Conservation (phyloP, 2,797 vertebrate species). For the Peromyscus attwateri region DNA sequence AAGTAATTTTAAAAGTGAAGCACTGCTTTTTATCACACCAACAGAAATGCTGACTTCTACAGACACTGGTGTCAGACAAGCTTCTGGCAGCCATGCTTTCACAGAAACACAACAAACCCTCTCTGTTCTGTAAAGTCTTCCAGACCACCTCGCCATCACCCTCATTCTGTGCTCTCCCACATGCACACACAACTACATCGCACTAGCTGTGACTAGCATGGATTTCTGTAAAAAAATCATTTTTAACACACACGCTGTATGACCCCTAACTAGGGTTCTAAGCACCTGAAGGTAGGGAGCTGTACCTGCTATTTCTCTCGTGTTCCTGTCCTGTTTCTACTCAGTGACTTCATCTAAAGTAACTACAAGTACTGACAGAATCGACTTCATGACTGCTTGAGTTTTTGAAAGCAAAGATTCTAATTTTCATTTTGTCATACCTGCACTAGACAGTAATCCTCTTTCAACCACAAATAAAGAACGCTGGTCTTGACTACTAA, state of each 20-base stretch:
- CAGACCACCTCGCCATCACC: not conserved
- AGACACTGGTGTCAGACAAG: not conserved
- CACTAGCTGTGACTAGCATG: not conserved
- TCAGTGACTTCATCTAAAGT: not conserved
- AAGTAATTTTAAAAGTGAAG: not conserved
- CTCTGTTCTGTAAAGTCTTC: not conserved
- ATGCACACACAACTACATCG: not conserved
- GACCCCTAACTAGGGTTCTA: not conserved
- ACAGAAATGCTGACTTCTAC: not conserved
- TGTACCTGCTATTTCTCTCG: not conserved
- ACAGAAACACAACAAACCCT: not conserved
- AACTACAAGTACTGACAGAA: not conserved
- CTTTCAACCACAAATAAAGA: constrained; percentile 7
- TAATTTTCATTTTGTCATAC: constrained; percentile 40
- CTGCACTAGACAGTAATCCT: not conserved
- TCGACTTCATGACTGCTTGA: not conserved
- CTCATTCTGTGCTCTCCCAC: constrained; percentile 8
- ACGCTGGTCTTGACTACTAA: not conserved
- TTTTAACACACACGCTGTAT: constrained; percentile 11
- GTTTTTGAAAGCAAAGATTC: constrained; percentile 3
- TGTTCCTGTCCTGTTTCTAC: not conserved
- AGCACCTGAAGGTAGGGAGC: not conserved
- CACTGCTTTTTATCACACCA: constrained; percentile 33
- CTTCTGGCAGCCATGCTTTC: not conserved
- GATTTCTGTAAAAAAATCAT: constrained; percentile 19